Conservation (phyloP, 2,888 invertebrate species). For the Drosophila infuscata region DNA sequence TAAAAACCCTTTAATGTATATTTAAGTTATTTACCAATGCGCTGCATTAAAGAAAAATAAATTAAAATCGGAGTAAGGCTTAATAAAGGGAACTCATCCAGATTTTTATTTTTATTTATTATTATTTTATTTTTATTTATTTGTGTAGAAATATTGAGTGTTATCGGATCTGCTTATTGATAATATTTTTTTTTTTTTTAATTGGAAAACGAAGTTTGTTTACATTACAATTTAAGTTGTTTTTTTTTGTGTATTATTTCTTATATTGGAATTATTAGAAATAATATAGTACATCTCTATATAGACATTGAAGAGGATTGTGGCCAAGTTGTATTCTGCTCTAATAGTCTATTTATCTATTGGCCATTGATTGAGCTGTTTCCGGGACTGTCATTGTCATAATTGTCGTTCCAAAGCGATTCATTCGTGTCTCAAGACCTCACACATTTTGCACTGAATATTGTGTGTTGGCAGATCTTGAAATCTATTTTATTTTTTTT, state of each 20-base stretch:
- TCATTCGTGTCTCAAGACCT: conserved; percentile 21
- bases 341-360: conserved; percentile 3
- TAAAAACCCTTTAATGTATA: background rate
- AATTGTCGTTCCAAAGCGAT: conserved; percentile 30
- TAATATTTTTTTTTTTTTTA: background rate
- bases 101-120: too few relatives aligned
- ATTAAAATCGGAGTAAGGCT: background rate
- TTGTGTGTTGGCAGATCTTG: conserved; percentile 23
- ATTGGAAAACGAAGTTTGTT: background rate
- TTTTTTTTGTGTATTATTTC: background rate
- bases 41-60: background rate
- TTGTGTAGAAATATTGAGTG: background rate
- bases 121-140: too few relatives aligned
- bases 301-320: background rate
- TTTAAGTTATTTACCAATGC: background rate
- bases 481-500: background rate
- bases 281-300: background rate
- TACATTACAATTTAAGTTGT: background rate
- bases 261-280: background rate
- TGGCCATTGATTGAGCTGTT: conserved; percentile 63
- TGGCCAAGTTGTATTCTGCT: background rate
- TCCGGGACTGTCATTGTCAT: conserved; percentile 54
- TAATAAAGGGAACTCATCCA: background rate
- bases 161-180: too few relatives aligned
- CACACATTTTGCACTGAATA: conserved; percentile 42